phyloP scores from a whole-genome alignment of 1,140 invertebrate genomes.

The Macrostomum lignano region DNA sequence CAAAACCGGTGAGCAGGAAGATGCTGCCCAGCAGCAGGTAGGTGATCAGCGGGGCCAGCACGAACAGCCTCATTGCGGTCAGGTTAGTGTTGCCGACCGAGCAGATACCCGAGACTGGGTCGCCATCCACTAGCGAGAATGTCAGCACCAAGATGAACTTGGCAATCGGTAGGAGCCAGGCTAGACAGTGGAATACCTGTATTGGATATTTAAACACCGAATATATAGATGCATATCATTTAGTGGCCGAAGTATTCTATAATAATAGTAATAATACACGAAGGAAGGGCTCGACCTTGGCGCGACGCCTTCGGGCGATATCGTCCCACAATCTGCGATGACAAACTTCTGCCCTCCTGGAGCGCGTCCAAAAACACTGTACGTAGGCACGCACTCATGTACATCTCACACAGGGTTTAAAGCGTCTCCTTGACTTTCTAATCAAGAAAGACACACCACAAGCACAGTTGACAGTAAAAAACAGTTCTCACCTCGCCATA shows the following conservation, averaged over 20 bases:
- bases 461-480: not conserved
- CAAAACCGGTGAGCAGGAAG: slow-evolving; percentile 71
- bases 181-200: slow-evolving; percentile 55
- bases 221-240: too few species aligned
- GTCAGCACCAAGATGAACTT: slow-evolving; percentile 64
- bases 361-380: too few species aligned
- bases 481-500: slow-evolving; percentile 34
- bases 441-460: not conserved
- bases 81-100: slow-evolving; percentile 73
- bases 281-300: too few species aligned
- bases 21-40: slow-evolving; percentile 67
- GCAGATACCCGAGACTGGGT: slow-evolving; percentile 80
- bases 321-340: too few species aligned
- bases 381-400: too few species aligned
- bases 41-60: slow-evolving; percentile 57
- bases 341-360: too few species aligned
- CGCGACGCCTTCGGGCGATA: too few species aligned
- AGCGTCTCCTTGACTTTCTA: too few species aligned
- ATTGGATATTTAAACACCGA: too few species aligned
- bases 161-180: slow-evolving; percentile 67
- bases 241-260: too few species aligned
- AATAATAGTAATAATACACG: too few species aligned
- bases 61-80: slow-evolving; percentile 53
- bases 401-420: too few species aligned
- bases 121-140: slow-evolving; percentile 78